Conservation (phyloP, 2,797 vertebrate genomes). For the Lateolabrax maculatus region DNA sequence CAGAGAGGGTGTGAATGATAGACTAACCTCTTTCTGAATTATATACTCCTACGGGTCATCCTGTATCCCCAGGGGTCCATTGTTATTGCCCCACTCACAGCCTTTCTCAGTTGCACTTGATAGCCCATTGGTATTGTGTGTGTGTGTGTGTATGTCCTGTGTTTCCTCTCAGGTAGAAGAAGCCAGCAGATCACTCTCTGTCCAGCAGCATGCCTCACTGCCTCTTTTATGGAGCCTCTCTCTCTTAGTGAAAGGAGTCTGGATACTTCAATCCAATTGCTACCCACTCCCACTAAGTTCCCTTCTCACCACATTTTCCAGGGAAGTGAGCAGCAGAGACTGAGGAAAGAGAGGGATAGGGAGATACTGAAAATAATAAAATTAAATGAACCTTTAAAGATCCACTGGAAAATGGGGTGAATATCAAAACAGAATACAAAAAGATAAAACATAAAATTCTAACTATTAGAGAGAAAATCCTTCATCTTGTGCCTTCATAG, state of each 20-base stretch:
- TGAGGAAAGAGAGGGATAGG: not conserved
- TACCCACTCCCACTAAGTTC: slow-evolving; percentile 54
- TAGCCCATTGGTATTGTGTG: slow-evolving; percentile 62
- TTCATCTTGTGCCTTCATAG: too few relatives aligned
- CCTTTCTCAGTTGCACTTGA: slow-evolving; percentile 96
- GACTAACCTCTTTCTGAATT: slow-evolving; percentile 98
- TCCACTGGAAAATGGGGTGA: not conserved
- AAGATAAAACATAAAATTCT: too few relatives aligned
- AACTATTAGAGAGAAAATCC: too few relatives aligned
- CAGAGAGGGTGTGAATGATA: slow-evolving; percentile 77
- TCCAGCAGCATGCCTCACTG: slow-evolving; percentile 92
- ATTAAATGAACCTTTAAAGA: not conserved
- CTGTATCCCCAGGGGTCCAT: slow-evolving; percentile 89
- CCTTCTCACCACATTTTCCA: slow-evolving; percentile 45
- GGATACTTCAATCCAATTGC: slow-evolving; percentile 49
- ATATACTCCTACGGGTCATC: slow-evolving; percentile 98
- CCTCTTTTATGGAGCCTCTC: slow-evolving; percentile 91
- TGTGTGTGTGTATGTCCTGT: slow-evolving; percentile 58
- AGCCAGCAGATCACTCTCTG: slow-evolving; percentile 93
- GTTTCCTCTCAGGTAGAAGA: slow-evolving; percentile 93
- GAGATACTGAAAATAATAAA: not conserved
- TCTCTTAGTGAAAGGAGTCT: slow-evolving; percentile 50
- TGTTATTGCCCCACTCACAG: slow-evolving; percentile 91
- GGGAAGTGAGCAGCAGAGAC: slow-evolving; percentile 55
- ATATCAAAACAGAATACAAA: slow-evolving; percentile 1